Evolutionary conservation across 2,113 vertebrate species (phyloP), one percentile per base, ranked within the genome.

Genomic region (Chroicocephalus ridibundus): DNA sequence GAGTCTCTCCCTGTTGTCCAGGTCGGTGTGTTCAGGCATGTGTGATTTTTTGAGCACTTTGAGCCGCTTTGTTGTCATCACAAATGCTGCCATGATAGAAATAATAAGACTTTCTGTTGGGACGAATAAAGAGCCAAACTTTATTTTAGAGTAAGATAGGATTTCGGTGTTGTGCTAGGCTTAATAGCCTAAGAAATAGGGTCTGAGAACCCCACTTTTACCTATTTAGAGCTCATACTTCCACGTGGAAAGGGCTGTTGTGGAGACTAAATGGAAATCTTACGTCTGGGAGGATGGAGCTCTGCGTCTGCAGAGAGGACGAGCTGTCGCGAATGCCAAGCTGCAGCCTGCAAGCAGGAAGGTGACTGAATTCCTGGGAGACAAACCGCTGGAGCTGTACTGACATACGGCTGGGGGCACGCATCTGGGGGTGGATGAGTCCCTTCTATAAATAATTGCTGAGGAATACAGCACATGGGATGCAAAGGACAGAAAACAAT

Each of bases 401-500:
- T 87, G 86, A 27, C 76, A 70, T 19, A 42, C 1, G 1, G 52
- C 82, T 89, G 36, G 57, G 88, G 83, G n/a, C 89, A 86, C 0
- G 0, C 69, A 79, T 77, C 55, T 71, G 57, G 69, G 91, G 74
- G 49, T 86, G 90, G 74, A 71, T 29, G 77, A 80, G 69, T 32
- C 66, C 57, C 38, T 69, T 57, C 91, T 64, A 84, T 91, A 92
- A 94, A 95, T 96, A 81, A 89, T 82, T 94, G 93, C 82, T 79
- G 49, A 95, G 79, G 82, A 90, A 84, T 49, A 40, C 44, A 89
- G 80, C 22, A 34, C 57, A n/a, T 0, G 0, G 86, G 81, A 82
- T 55, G 66, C 65, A 84, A 69, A 96, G 90, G 93, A 92, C 90
- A 75, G 76, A 89, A 92, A 93, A 74, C 42, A 52, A 71, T 77